A percentile compares a stretch with the other conserved stretches of the same genome.
Conservation (phyloP, 2,888 invertebrate species). For the Parelbella ahira region DNA sequence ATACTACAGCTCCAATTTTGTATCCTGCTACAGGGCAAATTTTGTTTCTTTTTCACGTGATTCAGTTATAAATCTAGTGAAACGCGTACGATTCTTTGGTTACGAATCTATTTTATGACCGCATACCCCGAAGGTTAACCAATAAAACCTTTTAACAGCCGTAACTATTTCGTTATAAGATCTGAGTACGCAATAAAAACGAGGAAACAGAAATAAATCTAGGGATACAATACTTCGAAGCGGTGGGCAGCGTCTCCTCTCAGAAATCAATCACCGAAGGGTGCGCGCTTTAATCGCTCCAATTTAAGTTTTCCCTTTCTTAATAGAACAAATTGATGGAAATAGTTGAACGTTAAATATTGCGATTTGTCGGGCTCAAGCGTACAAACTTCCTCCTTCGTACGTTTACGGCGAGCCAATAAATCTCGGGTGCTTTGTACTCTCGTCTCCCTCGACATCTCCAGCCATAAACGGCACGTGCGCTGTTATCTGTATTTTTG, state of each 20-base stretch:
- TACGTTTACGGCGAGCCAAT: constrained; percentile 60
- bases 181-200: constrained; percentile 78
- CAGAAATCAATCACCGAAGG: constrained; percentile 64
- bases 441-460: constrained; percentile 57
- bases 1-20: constrained; percentile 72
- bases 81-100: constrained; percentile 73
- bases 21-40: constrained; percentile 68
- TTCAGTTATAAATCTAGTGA: constrained; percentile 73
- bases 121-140: constrained; percentile 77
- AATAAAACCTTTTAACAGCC: constrained; percentile 80
- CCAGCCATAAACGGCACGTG: constrained; percentile 67
- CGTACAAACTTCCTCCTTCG: constrained; percentile 61
- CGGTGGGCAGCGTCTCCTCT: constrained; percentile 40
- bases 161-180: constrained; percentile 80
- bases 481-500: constrained; percentile 60
- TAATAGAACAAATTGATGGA: constrained; percentile 64
- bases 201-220: constrained; percentile 75
- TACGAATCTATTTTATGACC: constrained; percentile 78
- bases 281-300: constrained; percentile 58
- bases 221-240: constrained; percentile 56
- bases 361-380: constrained; percentile 52
- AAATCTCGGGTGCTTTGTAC: constrained; percentile 64
- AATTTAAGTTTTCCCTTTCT: constrained; percentile 71
- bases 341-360: constrained; percentile 68
- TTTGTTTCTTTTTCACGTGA: constrained; percentile 76